phyloP scores from a whole-genome alignment of 1,140 invertebrate species.

The Trichonephila inaurata region DNA sequence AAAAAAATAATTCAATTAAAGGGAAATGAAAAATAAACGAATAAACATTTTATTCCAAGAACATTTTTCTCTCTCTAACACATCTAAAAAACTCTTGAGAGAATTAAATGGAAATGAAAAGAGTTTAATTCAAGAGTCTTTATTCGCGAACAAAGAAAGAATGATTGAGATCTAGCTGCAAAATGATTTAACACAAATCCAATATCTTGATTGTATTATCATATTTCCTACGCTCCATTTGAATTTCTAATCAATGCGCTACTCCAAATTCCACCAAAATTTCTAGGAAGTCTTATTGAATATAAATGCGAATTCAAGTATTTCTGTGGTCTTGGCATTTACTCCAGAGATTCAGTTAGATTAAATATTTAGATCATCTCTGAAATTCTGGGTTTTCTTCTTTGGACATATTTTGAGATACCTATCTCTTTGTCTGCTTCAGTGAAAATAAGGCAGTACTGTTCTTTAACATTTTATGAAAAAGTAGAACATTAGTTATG shows the following conservation, averaged over 20 bases:
- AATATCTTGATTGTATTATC: slow-evolving; percentile 47
- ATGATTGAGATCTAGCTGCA: neutral
- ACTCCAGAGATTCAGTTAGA: neutral
- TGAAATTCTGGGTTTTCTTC: neutral
- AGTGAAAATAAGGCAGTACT: no score
- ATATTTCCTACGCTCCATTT: slow-evolving; percentile 7
- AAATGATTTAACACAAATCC: neutral
- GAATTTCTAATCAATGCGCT: neutral
- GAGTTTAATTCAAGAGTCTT: neutral
- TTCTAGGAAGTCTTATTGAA: neutral
- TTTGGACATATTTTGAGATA: no score
- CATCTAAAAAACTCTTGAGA: no score
- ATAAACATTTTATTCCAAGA: no score
- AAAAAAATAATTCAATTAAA: no score
- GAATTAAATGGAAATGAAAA: neutral
- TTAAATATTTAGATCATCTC: neutral
- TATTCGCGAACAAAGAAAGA: neutral
- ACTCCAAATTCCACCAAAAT: neutral
- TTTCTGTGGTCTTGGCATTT: neutral
- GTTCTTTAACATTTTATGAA: no score
- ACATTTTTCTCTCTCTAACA: no score
- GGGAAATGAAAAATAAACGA: no score
- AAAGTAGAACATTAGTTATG: no score
- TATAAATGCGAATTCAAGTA: slow-evolving; percentile 7
- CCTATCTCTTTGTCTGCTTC: no score